phyloP scores from a whole-genome alignment of 2,113 vertebrate genomes.

The Ptychochromis oligacanthus region DNA sequence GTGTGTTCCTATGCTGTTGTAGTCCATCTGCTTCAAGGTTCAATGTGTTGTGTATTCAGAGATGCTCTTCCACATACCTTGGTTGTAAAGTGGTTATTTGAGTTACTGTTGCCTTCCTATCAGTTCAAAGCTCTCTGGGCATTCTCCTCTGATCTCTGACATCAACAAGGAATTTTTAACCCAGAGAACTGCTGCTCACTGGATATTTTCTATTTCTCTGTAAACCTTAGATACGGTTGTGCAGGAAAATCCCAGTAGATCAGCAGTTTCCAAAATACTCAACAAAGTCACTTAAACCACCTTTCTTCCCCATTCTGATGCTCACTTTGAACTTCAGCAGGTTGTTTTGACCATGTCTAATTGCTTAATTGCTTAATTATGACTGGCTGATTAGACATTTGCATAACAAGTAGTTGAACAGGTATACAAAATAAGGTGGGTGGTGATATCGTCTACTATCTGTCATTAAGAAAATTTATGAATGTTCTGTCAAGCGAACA shows the following conservation, averaged over 20 bases:
- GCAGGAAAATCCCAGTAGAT: background rate
- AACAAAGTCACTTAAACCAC: background rate
- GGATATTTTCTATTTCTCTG: background rate
- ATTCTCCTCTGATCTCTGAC: background rate
- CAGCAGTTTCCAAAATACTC: background rate
- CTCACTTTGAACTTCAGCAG: background rate
- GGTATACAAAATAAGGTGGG: too few relatives aligned
- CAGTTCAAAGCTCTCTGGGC: background rate
- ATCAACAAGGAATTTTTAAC: too few relatives aligned
- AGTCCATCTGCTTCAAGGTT: background rate
- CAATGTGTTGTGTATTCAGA: background rate
- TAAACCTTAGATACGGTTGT: background rate
- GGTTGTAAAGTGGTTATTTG: background rate
- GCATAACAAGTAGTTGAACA: too few relatives aligned
- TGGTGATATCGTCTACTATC: too few relatives aligned
- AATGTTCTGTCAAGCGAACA: too few relatives aligned
- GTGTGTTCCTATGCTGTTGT: background rate
- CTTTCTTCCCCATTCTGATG: background rate
- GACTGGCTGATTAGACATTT: background rate
- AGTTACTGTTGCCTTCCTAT: background rate
- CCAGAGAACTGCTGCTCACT: background rate
- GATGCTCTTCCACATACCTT: background rate
- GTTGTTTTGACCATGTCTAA: background rate
- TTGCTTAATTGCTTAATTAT: background rate
- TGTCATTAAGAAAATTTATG: too few relatives aligned